Evolutionary conservation across 2,113 vertebrate species (phyloP).

Genomic region (Talpa occidentalis): DNA sequence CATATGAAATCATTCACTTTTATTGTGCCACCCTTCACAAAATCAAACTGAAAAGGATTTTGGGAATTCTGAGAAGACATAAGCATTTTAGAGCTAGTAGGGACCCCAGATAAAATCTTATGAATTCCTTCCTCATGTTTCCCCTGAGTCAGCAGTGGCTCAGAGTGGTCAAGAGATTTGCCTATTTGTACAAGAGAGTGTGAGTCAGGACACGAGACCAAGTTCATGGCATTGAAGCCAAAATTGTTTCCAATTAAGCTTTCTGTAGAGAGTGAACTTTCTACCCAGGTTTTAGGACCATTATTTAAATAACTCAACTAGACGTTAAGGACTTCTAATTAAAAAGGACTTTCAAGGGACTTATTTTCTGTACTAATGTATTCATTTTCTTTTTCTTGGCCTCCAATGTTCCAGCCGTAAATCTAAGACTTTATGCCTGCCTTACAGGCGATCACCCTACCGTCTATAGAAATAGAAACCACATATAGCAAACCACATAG

Average conservation of each 20-base stretch:
- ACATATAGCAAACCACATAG: neutral
- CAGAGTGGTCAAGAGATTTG: neutral
- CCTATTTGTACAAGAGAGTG: neutral
- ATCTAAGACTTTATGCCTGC: neutral
- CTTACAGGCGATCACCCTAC: neutral
- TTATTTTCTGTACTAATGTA: neutral
- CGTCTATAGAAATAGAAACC: neutral
- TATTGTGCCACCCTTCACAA: neutral
- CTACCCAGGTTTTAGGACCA: neutral
- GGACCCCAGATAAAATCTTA: neutral
- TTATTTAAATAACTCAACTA: conserved; percentile 37
- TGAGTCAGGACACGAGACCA: neutral
- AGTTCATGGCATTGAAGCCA: neutral
- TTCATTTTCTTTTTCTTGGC: conserved; percentile 4
- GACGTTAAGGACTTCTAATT: neutral
- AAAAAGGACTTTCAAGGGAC: neutral
- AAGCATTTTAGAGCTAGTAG: conserved; percentile 14
- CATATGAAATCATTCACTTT: neutral
- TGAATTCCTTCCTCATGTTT: neutral
- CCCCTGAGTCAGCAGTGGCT: neutral
- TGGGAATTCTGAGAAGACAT: neutral
- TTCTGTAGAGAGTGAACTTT: conserved; percentile 30
- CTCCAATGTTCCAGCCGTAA: neutral
- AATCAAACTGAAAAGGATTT: conserved; percentile 10
- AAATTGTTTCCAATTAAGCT: neutral